These are phyloP conservation scores for Dioctria rufipes DNA, from an alignment of 2,888 invertebrate genomes.

Conservation along the genomic window DNA sequence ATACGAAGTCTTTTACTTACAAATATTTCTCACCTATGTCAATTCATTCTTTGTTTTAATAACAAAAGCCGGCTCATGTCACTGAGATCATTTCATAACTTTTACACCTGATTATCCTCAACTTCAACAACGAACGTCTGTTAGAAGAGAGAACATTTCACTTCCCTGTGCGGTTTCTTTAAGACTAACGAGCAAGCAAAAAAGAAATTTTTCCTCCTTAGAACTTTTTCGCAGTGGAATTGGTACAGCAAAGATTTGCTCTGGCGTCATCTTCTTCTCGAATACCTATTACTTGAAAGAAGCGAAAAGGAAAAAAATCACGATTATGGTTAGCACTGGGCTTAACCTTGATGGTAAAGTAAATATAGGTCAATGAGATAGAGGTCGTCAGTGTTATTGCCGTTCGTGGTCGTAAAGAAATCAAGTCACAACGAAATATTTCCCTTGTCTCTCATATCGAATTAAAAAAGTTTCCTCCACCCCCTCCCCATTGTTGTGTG, in stretches of 20 bases:
- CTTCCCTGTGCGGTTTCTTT: background rate
- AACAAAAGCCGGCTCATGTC: too few relatives aligned
- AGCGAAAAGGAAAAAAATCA: background rate
- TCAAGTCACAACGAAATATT: constrained; percentile 32
- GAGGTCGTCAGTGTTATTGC: constrained; percentile 9
- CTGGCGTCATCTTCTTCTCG: background rate
- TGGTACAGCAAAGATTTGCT: background rate
- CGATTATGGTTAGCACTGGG: background rate
- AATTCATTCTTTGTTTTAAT: too few relatives aligned
- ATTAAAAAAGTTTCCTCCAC: constrained; percentile 35
- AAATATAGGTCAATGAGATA: constrained; percentile 36
- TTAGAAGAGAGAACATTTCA: background rate
- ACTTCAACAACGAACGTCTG: background rate
- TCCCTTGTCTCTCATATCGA: constrained; percentile 13
- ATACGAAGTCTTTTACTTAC: too few relatives aligned
- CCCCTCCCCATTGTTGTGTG: background rate
- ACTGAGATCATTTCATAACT: too few relatives aligned
- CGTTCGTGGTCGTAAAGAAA: constrained; percentile 6
- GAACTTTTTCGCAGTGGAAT: background rate
- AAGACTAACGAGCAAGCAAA: background rate
- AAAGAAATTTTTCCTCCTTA: background rate
- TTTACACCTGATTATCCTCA: too few relatives aligned
- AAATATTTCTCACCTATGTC: too few relatives aligned
- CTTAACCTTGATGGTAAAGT: background rate
- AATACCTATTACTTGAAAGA: background rate